Evolutionary conservation across 2,113 vertebrate genomes (phyloP).

Genomic region (Macquaria australasica): DNA sequence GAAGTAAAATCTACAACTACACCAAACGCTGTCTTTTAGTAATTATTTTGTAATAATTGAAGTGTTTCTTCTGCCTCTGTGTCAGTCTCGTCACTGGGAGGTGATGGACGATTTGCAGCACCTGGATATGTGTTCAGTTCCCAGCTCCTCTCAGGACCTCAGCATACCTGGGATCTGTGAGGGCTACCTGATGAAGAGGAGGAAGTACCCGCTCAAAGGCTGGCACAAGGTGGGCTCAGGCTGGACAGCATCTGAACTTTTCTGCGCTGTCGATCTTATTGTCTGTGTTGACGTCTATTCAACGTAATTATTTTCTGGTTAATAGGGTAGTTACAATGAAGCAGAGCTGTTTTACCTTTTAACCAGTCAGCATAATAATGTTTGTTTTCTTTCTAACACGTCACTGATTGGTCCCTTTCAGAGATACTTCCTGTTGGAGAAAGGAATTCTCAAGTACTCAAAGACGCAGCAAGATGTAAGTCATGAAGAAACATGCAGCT

Average conservation of each 20-base stretch:
- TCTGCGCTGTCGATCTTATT: background rate
- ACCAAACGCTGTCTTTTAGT: background rate
- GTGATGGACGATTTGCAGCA: slow-evolving; percentile 86
- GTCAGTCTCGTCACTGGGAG: slow-evolving; percentile 90
- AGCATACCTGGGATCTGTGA: slow-evolving; percentile 87
- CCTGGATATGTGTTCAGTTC: background rate
- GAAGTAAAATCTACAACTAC: background rate
- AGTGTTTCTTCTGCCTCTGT: background rate
- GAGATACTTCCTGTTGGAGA: slow-evolving; percentile 93
- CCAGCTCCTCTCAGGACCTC: slow-evolving; percentile 70
- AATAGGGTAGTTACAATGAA: background rate
- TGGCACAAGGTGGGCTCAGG: slow-evolving; percentile 92
- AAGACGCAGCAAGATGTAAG: slow-evolving; percentile 93
- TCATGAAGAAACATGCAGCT: slow-evolving; percentile 14
- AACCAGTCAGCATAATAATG: background rate
- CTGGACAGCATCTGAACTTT: too few relatives aligned
- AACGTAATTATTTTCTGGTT: background rate
- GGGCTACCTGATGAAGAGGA: slow-evolving; percentile 94
- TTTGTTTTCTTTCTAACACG: background rate
- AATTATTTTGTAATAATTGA: background rate
- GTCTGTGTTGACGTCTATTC: background rate
- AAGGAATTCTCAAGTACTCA: slow-evolving; percentile 89
- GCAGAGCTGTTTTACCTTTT: background rate
- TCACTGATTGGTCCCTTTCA: slow-evolving; percentile 61
- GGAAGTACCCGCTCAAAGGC: slow-evolving; percentile 96